A percentile compares a stretch with the other conserved stretches of the same genome.
phyloP scores from a whole-genome alignment of 1,140 invertebrate genomes.

The Lasioglossum baleicum region DNA sequence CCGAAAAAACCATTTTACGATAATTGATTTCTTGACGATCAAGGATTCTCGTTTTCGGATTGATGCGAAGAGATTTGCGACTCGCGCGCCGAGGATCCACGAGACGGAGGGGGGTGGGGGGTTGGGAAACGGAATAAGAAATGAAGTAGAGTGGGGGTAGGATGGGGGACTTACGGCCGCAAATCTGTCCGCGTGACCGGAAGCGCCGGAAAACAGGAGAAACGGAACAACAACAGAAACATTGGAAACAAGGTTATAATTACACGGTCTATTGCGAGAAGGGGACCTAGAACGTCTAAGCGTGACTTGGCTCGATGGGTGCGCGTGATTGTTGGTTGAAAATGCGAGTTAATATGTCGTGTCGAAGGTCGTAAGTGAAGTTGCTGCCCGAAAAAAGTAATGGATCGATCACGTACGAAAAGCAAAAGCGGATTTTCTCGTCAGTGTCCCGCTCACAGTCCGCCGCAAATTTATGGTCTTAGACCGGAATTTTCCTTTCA shows the following conservation, averaged over 20 bases:
- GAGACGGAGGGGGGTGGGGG: no score
- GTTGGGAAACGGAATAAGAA: neutral
- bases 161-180: slow-evolving; percentile 21
- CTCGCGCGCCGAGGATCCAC: slow-evolving; percentile 11
- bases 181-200: slow-evolving; percentile 36
- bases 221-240: neutral
- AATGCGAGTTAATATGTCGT: neutral
- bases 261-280: neutral
- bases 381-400: slow-evolving; percentile 10
- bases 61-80: slow-evolving; percentile 44
- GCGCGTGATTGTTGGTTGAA: slow-evolving; percentile 3
- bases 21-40: slow-evolving; percentile 1
- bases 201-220: neutral
- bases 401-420: slow-evolving; percentile 25
- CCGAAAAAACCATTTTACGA: slow-evolving; percentile 25
- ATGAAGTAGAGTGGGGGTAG: no score
- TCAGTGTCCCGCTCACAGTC: slow-evolving; percentile 67
- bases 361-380: slow-evolving; percentile 19
- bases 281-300: neutral
- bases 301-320: slow-evolving; percentile 11
- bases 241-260: neutral
- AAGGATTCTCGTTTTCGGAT: slow-evolving; percentile 20
- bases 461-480: slow-evolving; percentile 72
- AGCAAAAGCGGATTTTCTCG: slow-evolving; percentile 51
- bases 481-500: slow-evolving; percentile 69